phyloP scores from a whole-genome alignment of 2,888 invertebrate species.

The Pterostichus madidus region DNA sequence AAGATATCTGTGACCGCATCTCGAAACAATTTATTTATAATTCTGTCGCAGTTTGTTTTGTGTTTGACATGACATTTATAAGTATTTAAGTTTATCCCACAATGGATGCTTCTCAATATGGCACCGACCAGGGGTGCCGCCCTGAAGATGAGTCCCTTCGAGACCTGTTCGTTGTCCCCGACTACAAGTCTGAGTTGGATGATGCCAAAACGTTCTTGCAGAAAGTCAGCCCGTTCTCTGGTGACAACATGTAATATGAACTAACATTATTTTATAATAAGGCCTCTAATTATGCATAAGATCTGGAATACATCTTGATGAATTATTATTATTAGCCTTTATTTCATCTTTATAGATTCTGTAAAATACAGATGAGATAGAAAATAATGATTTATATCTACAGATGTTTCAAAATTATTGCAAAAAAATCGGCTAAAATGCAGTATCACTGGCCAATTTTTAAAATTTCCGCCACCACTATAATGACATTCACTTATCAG shows the following conservation, averaged over 20 bases:
- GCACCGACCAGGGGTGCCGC: background rate
- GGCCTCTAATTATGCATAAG: background rate
- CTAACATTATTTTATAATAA: slow-evolving; percentile 12
- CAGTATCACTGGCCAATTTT: too few species aligned
- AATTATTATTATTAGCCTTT: too few species aligned
- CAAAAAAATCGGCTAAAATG: too few species aligned
- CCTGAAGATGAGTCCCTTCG: background rate
- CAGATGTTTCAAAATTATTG: too few species aligned
- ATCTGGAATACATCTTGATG: too few species aligned
- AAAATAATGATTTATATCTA: background rate
- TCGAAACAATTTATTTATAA: background rate
- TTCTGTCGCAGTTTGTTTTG: background rate
- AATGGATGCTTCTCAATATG: background rate
- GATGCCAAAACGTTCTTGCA: slow-evolving; percentile 83
- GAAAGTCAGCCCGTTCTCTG: slow-evolving; percentile 81
- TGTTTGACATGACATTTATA: too few species aligned
- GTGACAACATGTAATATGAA: slow-evolving; percentile 79
- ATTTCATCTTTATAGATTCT: too few species aligned
- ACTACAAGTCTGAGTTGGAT: slow-evolving; percentile 80
- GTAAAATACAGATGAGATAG: background rate
- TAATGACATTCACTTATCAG: too few species aligned
- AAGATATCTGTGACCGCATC: background rate
- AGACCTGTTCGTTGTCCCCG: slow-evolving; percentile 72
- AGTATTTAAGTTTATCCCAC: background rate
- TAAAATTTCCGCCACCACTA: too few species aligned